Conservation (phyloP, 2,888 invertebrate species). For the Teinopalpus imperialis region DNA sequence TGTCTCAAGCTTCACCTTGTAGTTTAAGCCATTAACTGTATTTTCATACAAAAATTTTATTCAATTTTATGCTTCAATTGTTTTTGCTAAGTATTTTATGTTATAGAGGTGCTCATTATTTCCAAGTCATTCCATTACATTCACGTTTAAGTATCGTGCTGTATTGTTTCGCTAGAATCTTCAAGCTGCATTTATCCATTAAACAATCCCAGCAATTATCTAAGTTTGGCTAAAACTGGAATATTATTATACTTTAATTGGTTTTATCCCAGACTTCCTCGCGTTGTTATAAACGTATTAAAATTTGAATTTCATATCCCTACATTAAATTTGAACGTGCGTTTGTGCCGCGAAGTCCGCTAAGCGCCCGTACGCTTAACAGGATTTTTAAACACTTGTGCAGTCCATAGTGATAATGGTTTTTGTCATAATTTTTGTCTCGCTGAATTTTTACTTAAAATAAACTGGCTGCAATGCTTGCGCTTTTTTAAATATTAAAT, state of each 20-base stretch:
- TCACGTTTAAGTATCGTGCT: constrained; percentile 15
- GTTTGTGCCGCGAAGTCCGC: constrained; percentile 7
- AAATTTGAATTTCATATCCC: constrained; percentile 25
- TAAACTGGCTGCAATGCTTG: neutral
- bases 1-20: no score
- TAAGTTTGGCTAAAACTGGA: constrained; percentile 21
- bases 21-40: no score
- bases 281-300: constrained; percentile 19
- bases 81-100: constrained; percentile 7
- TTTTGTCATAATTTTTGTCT: constrained; percentile 10
- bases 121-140: constrained; percentile 20
- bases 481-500: neutral
- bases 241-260: constrained; percentile 28
- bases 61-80: constrained; percentile 4
- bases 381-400: constrained; percentile 22
- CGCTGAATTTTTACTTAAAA: constrained; percentile 1
- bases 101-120: constrained; percentile 18
- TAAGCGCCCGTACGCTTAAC: constrained; percentile 13
- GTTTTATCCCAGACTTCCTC: constrained; percentile 22
- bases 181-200: constrained; percentile 26
- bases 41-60: neutral
- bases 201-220: constrained; percentile 24
- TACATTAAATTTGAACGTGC: constrained; percentile 24
- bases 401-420: constrained; percentile 7
- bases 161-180: constrained; percentile 18